Percentiles rank a stretch among this genome's conserved stretches.
Conservation (phyloP, 2,113 vertebrate species). For the Oxyura jamaicensis region DNA sequence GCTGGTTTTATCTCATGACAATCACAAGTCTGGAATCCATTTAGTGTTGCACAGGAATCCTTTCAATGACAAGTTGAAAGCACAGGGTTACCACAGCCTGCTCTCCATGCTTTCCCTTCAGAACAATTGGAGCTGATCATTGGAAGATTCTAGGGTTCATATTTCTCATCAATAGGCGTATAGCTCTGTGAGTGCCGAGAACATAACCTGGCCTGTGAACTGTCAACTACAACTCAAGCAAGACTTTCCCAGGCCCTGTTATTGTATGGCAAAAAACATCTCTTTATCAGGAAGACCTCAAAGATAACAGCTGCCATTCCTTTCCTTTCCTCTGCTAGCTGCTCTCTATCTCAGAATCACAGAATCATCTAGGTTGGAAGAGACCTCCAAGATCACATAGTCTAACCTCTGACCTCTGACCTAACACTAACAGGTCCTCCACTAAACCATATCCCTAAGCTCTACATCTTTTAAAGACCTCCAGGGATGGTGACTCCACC, state of each 20-base stretch:
- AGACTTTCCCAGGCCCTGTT: neutral
- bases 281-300: neutral
- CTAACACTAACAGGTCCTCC: too few species aligned
- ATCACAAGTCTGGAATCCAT: neutral
- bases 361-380: too few species aligned
- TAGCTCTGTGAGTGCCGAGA: constrained; percentile 5
- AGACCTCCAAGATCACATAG: too few species aligned
- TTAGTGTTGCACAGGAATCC: neutral
- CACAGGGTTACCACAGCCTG: neutral
- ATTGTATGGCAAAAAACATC: neutral
- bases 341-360: too few species aligned
- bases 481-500: too few species aligned
- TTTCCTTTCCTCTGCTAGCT: neutral
- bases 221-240: neutral
- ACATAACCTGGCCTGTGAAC: neutral
- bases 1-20: neutral
- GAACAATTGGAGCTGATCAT: neutral
- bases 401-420: too few species aligned
- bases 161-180: constrained; percentile 12
- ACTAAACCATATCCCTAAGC: too few species aligned
- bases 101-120: neutral
- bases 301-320: neutral
- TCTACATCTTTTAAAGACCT: too few species aligned
- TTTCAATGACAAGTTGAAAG: neutral
- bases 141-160: constrained; percentile 4